A percentile compares a stretch with the other conserved stretches of the same genome.
phyloP scores from a whole-genome alignment of 2,113 vertebrate genomes.

The Myrmecobius fasciatus region DNA sequence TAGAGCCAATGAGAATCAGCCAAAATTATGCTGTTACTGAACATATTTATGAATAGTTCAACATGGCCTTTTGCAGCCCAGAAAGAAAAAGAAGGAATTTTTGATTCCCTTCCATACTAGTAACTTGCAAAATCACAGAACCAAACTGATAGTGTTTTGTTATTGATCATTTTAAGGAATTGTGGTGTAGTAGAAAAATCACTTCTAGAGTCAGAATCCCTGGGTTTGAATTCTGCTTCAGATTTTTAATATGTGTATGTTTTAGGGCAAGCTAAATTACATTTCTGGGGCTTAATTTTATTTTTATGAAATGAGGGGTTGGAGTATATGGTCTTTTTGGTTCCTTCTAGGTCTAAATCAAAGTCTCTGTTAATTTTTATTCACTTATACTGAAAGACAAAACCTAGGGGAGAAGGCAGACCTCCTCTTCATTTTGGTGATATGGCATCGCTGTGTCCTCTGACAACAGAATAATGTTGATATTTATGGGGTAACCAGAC shows the following conservation, averaged over 20 bases:
- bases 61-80: background rate
- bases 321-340: background rate
- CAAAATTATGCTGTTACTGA: background rate
- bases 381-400: background rate
- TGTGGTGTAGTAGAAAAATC: background rate
- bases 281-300: background rate
- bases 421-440: background rate
- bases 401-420: background rate
- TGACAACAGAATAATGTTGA: constrained; percentile 44
- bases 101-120: constrained; percentile 5
- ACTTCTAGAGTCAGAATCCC: background rate
- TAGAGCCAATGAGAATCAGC: background rate
- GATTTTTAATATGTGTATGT: background rate
- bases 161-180: background rate
- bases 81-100: background rate
- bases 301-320: background rate
- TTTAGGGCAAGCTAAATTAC: background rate
- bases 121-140: background rate
- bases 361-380: background rate
- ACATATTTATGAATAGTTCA: background rate
- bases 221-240: background rate
- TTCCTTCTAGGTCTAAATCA: background rate
- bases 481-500: background rate
- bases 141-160: background rate
- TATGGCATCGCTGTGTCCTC: background rate